Conservation (phyloP, 2,888 invertebrate genomes). For the Balanococcus diminutus region DNA sequence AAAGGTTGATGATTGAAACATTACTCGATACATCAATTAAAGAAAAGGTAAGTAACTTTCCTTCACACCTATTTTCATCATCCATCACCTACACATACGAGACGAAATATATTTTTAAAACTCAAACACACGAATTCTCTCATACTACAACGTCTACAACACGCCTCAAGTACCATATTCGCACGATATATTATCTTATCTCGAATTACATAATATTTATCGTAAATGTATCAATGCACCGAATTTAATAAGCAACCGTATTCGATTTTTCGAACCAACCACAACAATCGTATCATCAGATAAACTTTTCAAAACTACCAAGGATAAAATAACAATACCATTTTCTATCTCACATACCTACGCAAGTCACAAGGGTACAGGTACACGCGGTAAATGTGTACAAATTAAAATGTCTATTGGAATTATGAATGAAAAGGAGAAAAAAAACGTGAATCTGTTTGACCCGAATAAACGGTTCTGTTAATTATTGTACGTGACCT, state of each 20-base stretch:
- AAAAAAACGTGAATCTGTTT: slow-evolving; percentile 21
- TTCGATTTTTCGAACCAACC: neutral
- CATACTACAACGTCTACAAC: neutral
- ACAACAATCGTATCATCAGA: neutral
- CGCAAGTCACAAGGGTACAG: neutral
- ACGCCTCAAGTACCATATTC: neutral
- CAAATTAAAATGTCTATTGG: neutral
- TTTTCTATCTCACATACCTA: neutral
- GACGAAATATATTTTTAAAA: neutral
- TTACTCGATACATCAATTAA: slow-evolving; percentile 3
- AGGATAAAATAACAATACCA: neutral
- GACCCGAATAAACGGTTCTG: slow-evolving; percentile 6
- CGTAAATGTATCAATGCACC: neutral
- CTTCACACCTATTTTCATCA: slow-evolving; percentile 2
- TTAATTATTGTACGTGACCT: slow-evolving; percentile 5
- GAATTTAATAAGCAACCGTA: neutral
- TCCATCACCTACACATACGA: neutral
- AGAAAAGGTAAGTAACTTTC: slow-evolving; percentile 44
- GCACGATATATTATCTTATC: neutral
- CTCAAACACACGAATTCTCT: neutral
- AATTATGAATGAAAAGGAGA: neutral
- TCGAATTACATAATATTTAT: neutral
- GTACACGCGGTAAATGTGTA: neutral
- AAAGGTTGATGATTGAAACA: slow-evolving; percentile 51
- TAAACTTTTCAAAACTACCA: neutral